Conservation (phyloP, 2,888 invertebrate species). For the Odontomyia ornata region DNA sequence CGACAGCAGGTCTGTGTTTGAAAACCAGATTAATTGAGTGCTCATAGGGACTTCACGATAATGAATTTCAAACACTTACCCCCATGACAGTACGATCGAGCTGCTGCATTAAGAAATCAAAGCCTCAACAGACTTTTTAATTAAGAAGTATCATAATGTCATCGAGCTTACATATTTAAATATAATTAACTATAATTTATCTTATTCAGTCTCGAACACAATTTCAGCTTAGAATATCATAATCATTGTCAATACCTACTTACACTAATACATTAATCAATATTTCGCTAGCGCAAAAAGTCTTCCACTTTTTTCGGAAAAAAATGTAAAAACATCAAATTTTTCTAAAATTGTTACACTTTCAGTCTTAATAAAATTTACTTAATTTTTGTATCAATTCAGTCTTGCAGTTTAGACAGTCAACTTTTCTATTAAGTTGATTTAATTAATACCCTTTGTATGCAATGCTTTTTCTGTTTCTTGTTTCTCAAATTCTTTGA, state of each 20-base stretch:
- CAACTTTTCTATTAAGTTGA: conserved; percentile 9
- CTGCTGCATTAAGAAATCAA: not conserved
- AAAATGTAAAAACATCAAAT: conserved; percentile 5
- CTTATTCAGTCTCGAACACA: conserved; percentile 20
- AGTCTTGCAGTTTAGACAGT: conserved; percentile 41
- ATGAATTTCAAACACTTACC: not conserved
- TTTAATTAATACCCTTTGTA: conserved; percentile 3
- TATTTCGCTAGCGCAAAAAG: conserved; percentile 21
- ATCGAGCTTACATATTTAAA: not conserved
- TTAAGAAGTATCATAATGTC: not conserved
- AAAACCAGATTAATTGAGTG: not conserved
- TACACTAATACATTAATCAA: conserved; percentile 13
- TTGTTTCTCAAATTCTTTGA: not conserved
- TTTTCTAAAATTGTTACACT: conserved; percentile 25
- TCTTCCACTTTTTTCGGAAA: conserved; percentile 14
- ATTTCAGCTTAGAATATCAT: conserved; percentile 3
- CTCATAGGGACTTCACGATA: not conserved
- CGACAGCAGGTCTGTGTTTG: not conserved
- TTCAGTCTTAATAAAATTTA: conserved; percentile 40
- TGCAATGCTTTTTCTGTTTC: not conserved
- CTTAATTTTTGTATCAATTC: conserved; percentile 33
- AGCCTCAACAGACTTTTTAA: conserved; percentile 17
- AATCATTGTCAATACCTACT: not conserved
- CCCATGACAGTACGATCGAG: not conserved
- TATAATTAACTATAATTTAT: conserved; percentile 6